Evolutionary conservation across 2,888 invertebrate genomes (phyloP), one percentile per base, ranked within the genome.

Genomic region (Vandiemenella viatica): DNA sequence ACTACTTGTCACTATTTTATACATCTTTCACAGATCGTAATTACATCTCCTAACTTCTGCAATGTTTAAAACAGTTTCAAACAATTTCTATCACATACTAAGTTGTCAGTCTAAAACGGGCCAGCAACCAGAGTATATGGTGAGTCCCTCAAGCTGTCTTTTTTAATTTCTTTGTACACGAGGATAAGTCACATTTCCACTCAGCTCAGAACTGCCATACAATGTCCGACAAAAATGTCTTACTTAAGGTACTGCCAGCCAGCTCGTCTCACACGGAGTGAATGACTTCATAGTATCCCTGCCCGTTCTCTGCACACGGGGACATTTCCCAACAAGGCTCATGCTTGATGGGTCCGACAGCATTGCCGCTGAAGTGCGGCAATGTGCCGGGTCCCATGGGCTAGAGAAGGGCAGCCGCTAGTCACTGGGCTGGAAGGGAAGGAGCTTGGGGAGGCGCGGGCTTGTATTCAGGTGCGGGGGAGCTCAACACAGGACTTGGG

Each of bases 401-500:
- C 32, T 32, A 32, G 32, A 32, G 32, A 32, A 32, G 32, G 26
- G 42, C 13, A 15, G 45, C 45, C n/a, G 48, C 32, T 49, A 51
- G 50, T 50, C 50, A 51, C 46, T 53, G 51, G 21, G 52, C 46
- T n/a, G 52, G 50, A 18, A 52, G 47, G 45, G 44, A 44, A 37
- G n/a, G n/a, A 26, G 50, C 19, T 8, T 16, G 45, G 17, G 47
- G 40, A 8, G 47, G 47, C 17, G 50, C 44, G n/a, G 73, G 68
- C 60, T 75, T 75, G 64, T 74, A 74, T 57, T 75, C 67, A 66
- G 7, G 65, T 65, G 43, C n/a, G 40, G 17, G 20, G 45, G 23
- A n/a, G n/a, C n/a, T n/a, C n/a, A n/a, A n/a, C n/a, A n/a, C n/a
- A n/a, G n/a, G n/a, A n/a, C n/a, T n/a, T n/a, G n/a, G n/a, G n/a